A percentile compares a stretch with the other conserved stretches of the same genome.
Conservation (phyloP, 2,888 invertebrate species). For the Bembecia ichneumoniformis region DNA sequence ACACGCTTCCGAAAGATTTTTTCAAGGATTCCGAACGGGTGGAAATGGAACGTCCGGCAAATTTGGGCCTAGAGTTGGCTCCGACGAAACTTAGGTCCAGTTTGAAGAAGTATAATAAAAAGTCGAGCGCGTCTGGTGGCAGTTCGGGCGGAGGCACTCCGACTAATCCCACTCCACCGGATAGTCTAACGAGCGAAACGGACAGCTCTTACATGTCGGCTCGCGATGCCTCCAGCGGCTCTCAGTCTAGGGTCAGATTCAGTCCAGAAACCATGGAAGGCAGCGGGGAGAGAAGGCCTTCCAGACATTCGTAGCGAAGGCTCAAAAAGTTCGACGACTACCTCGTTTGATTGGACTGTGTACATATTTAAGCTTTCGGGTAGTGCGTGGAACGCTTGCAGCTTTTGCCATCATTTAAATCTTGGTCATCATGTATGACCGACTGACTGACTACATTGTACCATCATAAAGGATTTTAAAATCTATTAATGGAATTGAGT, state of each 20-base stretch:
- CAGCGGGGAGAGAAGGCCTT: slow-evolving; percentile 32
- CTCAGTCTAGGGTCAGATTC: slow-evolving; percentile 81
- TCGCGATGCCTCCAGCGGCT: slow-evolving; percentile 79
- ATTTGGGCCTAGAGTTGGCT: slow-evolving; percentile 76
- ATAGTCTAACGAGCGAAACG: slow-evolving; percentile 82
- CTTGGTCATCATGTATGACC: too few species aligned
- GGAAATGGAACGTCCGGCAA: slow-evolving; percentile 56
- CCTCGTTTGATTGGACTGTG: slow-evolving; percentile 44
- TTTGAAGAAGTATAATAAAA: slow-evolving; percentile 79
- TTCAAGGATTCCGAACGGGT: slow-evolving; percentile 41
- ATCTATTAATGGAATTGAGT: too few species aligned
- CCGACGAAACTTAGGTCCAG: slow-evolving; percentile 83
- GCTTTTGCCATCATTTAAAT: neutral
- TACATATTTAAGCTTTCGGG: slow-evolving; percentile 26
- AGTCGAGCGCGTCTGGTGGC: slow-evolving; percentile 66
- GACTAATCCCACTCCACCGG: slow-evolving; percentile 88
- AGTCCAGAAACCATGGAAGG: slow-evolving; percentile 82
- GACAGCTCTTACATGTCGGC: slow-evolving; percentile 92
- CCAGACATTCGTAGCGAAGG: slow-evolving; percentile 63
- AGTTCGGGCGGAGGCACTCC: slow-evolving; percentile 80
- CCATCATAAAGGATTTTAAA: too few species aligned
- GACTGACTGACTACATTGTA: too few species aligned
- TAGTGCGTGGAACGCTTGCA: slow-evolving; percentile 13
- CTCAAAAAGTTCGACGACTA: slow-evolving; percentile 63
- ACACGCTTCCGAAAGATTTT: slow-evolving; percentile 49